Evolutionary conservation across 2,113 vertebrate genomes (phyloP).

Genomic region (Colistium nudipinnis): DNA sequence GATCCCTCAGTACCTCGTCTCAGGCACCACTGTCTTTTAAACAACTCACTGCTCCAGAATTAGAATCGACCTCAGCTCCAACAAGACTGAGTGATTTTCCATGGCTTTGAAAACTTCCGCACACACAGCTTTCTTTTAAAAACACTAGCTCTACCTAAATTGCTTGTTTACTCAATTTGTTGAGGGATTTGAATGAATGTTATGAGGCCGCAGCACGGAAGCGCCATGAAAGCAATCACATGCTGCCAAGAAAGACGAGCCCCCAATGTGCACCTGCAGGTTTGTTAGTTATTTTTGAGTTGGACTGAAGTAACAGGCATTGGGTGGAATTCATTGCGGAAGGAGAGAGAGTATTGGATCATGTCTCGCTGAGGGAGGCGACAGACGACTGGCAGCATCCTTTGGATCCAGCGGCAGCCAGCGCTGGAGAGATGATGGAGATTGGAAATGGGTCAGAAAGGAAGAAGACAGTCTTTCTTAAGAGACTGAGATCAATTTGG

Average conservation of each 20-base stretch:
- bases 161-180: constrained; percentile 62
- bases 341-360: constrained; percentile 30
- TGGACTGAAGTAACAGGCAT: constrained; percentile 19
- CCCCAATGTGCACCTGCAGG: constrained; percentile 1
- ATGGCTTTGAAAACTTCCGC: constrained; percentile 38
- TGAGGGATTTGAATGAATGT: constrained; percentile 45
- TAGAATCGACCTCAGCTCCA: constrained; percentile 3
- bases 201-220: constrained; percentile 41
- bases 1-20: background rate
- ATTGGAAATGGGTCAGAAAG: constrained; percentile 66
- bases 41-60: constrained; percentile 17
- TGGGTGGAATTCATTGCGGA: constrained; percentile 19
- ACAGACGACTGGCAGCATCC: constrained; percentile 53
- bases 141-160: constrained; percentile 14
- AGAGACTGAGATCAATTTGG: constrained; percentile 52
- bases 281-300: constrained; percentile 46
- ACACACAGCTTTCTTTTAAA: constrained; percentile 36
- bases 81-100: background rate
- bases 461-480: constrained; percentile 40
- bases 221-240: constrained; percentile 52
- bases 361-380: constrained; percentile 30
- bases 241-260: constrained; percentile 47
- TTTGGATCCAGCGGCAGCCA: constrained; percentile 51
- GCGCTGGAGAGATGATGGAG: constrained; percentile 50
- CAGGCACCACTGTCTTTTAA: constrained; percentile 26